Percentiles rank a stretch among this genome's conserved stretches.
phyloP scores from a whole-genome alignment of 2,113 vertebrate genomes.

The Pseudorhombus dupliciocellatus region DNA sequence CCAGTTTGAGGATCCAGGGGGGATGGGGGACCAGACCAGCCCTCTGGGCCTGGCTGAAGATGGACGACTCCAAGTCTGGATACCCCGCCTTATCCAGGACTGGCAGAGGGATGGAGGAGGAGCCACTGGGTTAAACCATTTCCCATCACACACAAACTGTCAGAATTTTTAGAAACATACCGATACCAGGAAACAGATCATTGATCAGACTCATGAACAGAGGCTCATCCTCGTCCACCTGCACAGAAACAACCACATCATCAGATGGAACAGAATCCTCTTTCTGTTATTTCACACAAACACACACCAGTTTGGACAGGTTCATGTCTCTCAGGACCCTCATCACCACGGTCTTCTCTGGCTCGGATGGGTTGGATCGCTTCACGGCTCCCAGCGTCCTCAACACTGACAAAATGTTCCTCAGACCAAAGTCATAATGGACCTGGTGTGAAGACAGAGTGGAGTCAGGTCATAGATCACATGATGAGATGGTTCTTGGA shows the following conservation, averaged over 20 bases:
- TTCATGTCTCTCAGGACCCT: conserved; percentile 73
- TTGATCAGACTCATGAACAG: conserved; percentile 89
- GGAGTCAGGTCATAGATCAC: no score
- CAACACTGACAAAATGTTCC: conserved; percentile 68
- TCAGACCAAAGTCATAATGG: conserved; percentile 70
- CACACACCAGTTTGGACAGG: conserved; percentile 67
- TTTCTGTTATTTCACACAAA: no score
- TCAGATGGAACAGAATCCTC: not conserved
- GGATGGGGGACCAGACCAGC: conserved; percentile 84
- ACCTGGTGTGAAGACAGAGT: conserved; percentile 32
- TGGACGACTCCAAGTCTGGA: conserved; percentile 84
- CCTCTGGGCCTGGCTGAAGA: conserved; percentile 79
- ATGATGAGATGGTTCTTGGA: no score
- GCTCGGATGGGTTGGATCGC: conserved; percentile 49
- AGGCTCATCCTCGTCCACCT: conserved; percentile 90
- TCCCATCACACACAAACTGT: no score
- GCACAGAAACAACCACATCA: not conserved
- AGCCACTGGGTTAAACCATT: not conserved
- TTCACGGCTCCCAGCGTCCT: conserved; percentile 66
- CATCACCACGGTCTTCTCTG: conserved; percentile 66
- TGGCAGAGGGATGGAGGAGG: not conserved
- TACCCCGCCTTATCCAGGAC: conserved; percentile 86
- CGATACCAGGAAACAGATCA: conserved; percentile 86
- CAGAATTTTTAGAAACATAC: conserved; percentile 35
- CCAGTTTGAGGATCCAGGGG: conserved; percentile 87